Percentiles rank a stretch among this genome's conserved stretches.
Conservation (phyloP, 2,113 vertebrate genomes). For the Cephalopterus ornatus region DNA sequence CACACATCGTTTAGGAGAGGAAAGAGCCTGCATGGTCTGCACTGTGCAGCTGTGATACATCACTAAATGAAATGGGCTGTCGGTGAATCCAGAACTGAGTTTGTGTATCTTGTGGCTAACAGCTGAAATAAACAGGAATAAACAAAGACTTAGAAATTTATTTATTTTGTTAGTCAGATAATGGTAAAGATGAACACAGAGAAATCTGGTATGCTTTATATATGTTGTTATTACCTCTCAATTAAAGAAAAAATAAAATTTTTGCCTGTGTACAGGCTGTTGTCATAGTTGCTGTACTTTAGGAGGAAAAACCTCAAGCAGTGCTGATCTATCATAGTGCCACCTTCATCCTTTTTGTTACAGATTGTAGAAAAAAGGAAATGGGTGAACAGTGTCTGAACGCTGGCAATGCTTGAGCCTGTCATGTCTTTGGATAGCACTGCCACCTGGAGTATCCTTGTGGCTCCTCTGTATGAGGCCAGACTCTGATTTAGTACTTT, state of each 20-base stretch:
- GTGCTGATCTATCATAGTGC: background rate
- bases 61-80: background rate
- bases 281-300: background rate
- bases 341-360: background rate
- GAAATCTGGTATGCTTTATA: background rate
- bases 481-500: background rate
- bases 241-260: background rate
- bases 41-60: background rate
- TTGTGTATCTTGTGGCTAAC: background rate
- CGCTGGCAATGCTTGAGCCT: rapidly evolving
- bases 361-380: background rate
- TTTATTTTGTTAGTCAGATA: background rate
- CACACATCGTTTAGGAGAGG: background rate
- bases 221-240: background rate
- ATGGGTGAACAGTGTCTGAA: background rate
- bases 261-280: background rate
- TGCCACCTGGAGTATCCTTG: background rate
- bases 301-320: background rate
- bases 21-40: background rate
- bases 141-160: background rate
- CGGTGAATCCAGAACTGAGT: background rate
- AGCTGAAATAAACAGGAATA: background rate
- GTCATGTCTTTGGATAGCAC: background rate
- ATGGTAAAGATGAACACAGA: background rate
- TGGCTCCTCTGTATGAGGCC: background rate